Conservation (phyloP, 2,888 invertebrate genomes). For the Drosophila putrida region DNA sequence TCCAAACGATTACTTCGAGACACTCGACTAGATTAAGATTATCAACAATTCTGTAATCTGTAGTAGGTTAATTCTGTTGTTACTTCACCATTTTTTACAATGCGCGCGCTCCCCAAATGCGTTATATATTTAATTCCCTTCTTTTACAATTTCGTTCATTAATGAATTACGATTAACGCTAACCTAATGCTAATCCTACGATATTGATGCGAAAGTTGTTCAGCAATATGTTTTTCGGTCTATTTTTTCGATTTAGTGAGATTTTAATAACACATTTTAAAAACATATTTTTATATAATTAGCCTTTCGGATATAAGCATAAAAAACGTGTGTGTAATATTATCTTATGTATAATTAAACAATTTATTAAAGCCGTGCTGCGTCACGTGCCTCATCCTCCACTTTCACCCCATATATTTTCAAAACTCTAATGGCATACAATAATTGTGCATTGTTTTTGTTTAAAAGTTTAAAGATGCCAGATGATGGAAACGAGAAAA, state of each 20-base stretch:
- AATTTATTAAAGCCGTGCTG: slow-evolving; percentile 37
- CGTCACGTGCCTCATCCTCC: slow-evolving; percentile 34
- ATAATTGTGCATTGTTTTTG: slow-evolving; percentile 34
- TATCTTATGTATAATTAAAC: slow-evolving; percentile 50
- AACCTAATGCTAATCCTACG: slow-evolving; percentile 25
- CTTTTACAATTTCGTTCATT: slow-evolving; percentile 36
- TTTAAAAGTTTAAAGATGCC: slow-evolving; percentile 22
- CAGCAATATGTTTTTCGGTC: slow-evolving; percentile 13
- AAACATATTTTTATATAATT: slow-evolving; percentile 58
- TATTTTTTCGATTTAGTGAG: slow-evolving; percentile 45
- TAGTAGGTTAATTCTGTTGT: slow-evolving; percentile 76
- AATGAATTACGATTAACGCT: slow-evolving; percentile 17
- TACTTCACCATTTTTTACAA: slow-evolving; percentile 58
- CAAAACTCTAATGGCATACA: slow-evolving; percentile 26
- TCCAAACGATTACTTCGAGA: slow-evolving; percentile 72
- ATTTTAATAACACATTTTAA: slow-evolving; percentile 61
- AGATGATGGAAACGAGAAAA: slow-evolving; percentile 11
- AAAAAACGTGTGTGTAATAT: slow-evolving; percentile 55
- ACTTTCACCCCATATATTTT: slow-evolving; percentile 2
- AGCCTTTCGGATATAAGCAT: slow-evolving; percentile 52
- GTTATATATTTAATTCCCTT: slow-evolving; percentile 47
- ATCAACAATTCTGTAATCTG: slow-evolving; percentile 41
- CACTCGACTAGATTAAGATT: slow-evolving; percentile 71
- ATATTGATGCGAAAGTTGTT: slow-evolving; percentile 22
- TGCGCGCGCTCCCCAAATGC: slow-evolving; percentile 28